Conservation (phyloP, 2,797 vertebrate genomes). For the Poeciliopsis infans region DNA sequence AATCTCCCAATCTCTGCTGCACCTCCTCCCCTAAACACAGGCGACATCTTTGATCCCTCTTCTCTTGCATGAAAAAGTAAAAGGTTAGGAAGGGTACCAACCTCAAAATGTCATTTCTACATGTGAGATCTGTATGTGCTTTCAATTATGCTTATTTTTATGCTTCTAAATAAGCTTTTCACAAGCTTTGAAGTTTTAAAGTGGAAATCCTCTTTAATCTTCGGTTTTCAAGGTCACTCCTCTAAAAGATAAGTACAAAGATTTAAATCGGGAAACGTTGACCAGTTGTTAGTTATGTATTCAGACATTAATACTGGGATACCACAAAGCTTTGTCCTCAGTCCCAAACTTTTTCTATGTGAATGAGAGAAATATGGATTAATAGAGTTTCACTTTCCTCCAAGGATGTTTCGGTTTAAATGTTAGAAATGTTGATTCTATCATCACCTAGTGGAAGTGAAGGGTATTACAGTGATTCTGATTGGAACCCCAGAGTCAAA, state of each 20-base stretch:
- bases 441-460: background rate
- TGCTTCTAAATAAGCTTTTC: background rate
- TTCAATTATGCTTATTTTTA: background rate
- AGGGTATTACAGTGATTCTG: background rate
- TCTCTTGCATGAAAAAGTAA: background rate
- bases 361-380: background rate
- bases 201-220: background rate
- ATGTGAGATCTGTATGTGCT: background rate
- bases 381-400: background rate
- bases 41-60: conserved; percentile 16
- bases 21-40: conserved; percentile 32
- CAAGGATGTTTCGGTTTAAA: background rate
- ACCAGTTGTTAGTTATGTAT: background rate
- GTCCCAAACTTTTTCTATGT: background rate
- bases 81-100: background rate
- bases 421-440: background rate
- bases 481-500: background rate
- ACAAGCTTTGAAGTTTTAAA: background rate
- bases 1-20: conserved; percentile 49
- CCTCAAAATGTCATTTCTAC: conserved; percentile 2
- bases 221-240: background rate
- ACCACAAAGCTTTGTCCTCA: background rate
- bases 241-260: background rate
- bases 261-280: background rate
- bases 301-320: background rate